Base-by-base conservation (phyloP, 2,888 invertebrate genomes). In the Pemphredon lugubris region DNA sequence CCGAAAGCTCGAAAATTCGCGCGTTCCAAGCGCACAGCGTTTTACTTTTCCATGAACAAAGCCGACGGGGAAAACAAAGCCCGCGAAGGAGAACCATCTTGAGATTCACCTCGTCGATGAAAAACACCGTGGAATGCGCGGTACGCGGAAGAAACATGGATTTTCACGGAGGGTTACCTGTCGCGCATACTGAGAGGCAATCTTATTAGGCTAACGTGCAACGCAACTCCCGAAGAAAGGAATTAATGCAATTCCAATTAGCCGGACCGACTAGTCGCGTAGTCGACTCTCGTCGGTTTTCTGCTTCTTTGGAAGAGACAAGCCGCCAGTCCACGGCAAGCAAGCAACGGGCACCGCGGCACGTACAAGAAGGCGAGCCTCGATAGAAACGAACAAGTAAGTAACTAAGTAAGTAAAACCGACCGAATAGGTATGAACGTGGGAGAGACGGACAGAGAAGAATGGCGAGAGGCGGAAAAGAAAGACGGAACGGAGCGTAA, bases 181-280 rank as follows among this genome's bases (percentile, higher is more conserved):
- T 77, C 77, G 54, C 60, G 72, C 59, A 75, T 77, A 75, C 77
- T 69, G 44, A 77, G 51, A 44, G 51, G 60, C 66, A 68, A 68
- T 76, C 73, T 78, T 78, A 78, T 78, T 75, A 75, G 67, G 63
- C 64, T 64, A 70, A 50, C 65, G 59, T 32, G 54, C 57, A 66
- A 55, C n/a, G 57, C 70, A 48, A 54, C 23, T 57, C 51, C 30
- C 51, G 75, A 77, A 77, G 78, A 80, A 81, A 78, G 76, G 79
- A 77, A 80, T 83, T 82, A 83, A 84, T 81, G 79, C 78, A 83
- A 85, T 83, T 84, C 80, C 78, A 83, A 85, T 86, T 84, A 84
- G 75, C 77, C 64, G 59, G 55, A 51, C 53, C 65, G 75, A 59
- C 61, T 65, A 61, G 64, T 63, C 66, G 57, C 69, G 68, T 55